phyloP scores from a whole-genome alignment of 2,113 vertebrate species.

The Paratilapia polleni region DNA sequence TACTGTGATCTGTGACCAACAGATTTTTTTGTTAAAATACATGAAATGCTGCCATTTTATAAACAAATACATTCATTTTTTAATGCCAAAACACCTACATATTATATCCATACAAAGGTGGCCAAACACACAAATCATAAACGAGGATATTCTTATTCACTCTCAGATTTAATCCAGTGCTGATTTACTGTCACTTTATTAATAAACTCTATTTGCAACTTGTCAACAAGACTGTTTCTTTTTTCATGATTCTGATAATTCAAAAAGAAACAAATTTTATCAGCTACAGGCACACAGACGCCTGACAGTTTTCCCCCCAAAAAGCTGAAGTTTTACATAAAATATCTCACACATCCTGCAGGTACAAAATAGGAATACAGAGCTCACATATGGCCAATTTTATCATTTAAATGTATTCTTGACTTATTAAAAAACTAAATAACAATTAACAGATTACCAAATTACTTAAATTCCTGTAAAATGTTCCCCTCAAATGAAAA shows the following conservation, averaged over 20 bases:
- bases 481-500: background rate
- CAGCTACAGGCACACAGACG: background rate
- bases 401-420: too few relatives aligned
- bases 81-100: too few relatives aligned
- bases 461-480: background rate
- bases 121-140: background rate
- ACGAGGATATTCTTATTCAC: background rate
- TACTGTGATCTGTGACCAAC: too few relatives aligned
- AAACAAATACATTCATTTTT: too few relatives aligned
- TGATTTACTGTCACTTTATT: background rate
- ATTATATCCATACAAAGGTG: too few relatives aligned
- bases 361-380: background rate
- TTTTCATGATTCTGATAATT: too few relatives aligned
- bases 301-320: too few relatives aligned
- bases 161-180: background rate
- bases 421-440: background rate
- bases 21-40: too few relatives aligned
- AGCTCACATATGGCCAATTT: background rate
- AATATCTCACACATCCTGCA: fast-evolving
- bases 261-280: background rate
- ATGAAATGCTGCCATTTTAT: too few relatives aligned
- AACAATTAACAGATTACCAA: fast-evolving
- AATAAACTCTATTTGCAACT: background rate
- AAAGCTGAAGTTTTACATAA: background rate
- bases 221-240: background rate